A percentile compares a stretch with the other conserved stretches of the same genome.
These are phyloP conservation scores for Micromussa lordhowensis DNA, from an alignment of 92 coral and sea anemone genomes.

Conservation along the genomic window DNA sequence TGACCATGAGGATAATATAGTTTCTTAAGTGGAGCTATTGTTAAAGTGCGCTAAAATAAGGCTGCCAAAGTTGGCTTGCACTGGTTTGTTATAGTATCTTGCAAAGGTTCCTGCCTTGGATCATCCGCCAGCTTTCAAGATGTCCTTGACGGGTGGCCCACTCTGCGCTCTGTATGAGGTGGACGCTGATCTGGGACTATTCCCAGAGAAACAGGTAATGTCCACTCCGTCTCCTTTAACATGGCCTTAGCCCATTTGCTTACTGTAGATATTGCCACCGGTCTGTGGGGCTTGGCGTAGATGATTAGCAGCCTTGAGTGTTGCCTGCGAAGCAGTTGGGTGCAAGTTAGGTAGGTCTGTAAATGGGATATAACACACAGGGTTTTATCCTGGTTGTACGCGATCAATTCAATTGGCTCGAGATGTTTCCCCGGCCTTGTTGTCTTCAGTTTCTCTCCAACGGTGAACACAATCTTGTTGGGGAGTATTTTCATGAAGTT, in stretches of 20 bases:
- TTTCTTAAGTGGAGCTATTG: conserved; percentile 25
- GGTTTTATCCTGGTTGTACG: conserved; percentile 43
- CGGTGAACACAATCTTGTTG: conserved; percentile 36
- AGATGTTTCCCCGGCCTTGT: conserved; percentile 52
- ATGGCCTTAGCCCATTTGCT: conserved; percentile 40
- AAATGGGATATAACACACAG: conserved; percentile 26
- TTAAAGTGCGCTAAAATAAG: conserved; percentile 13
- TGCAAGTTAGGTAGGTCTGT: conserved; percentile 23
- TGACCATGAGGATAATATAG: conserved; percentile 11
- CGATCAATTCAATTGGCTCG: conserved; percentile 41
- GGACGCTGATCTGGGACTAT: conserved; percentile 45
- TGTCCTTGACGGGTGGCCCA: too few species aligned
- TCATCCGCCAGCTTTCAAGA: too few species aligned
- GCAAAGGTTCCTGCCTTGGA: too few species aligned
- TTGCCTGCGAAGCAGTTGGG: conserved; percentile 21
- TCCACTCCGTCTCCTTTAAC: conserved; percentile 33
- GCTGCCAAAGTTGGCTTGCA: conserved; percentile 1
- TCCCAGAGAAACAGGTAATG: conserved; percentile 27
- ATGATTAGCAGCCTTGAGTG: conserved; percentile 13
- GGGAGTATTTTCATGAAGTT: conserved; percentile 33
- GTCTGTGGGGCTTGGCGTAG: conserved; percentile 27
- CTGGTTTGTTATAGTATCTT: too few species aligned
- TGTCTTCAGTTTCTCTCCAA: conserved; percentile 43
- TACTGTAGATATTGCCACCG: conserved; percentile 26
- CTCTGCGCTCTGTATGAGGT: conserved; percentile 16